These are phyloP conservation scores for Ceraclea dissimilis DNA, from an alignment of 2,888 invertebrate species.

Conservation along the genomic window DNA sequence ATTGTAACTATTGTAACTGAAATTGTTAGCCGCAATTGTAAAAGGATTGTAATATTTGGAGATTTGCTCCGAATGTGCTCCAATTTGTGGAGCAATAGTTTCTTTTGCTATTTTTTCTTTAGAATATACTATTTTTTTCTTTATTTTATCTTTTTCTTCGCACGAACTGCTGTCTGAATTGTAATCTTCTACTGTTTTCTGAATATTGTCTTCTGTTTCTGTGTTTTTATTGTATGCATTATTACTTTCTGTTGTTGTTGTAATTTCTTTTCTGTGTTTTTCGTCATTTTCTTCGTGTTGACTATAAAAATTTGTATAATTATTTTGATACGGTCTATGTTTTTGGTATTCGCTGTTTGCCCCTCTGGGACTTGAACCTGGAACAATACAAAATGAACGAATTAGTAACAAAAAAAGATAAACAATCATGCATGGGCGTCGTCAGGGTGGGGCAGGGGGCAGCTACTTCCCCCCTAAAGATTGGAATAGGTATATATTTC, in stretches of 20 bases:
- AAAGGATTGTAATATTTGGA: too few species aligned
- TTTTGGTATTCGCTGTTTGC: constrained; percentile 4
- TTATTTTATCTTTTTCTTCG: neutral
- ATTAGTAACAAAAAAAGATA: too few species aligned
- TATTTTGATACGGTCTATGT: constrained; percentile 1
- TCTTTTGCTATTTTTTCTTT: neutral
- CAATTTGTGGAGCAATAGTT: too few species aligned
- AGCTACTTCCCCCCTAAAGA: too few species aligned
- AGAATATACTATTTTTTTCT: neutral
- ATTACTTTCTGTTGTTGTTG: too few species aligned
- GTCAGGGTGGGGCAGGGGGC: too few species aligned
- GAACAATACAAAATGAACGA: neutral
- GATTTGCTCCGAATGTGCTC: too few species aligned
- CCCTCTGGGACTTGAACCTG: neutral
- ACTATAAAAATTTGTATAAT: neutral
- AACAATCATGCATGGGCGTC: too few species aligned
- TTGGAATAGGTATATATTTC: too few species aligned
- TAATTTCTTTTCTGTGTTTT: neutral
- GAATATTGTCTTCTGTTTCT: neutral
- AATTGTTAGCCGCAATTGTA: too few species aligned
- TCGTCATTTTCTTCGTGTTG: neutral
- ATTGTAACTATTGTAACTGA: too few species aligned
- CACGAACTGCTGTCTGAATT: neutral
- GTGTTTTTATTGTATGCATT: neutral
- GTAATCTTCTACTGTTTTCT: neutral